These are phyloP conservation scores for Apantesis nais DNA, from an alignment of 2,888 invertebrate species.

Conservation along the genomic window DNA sequence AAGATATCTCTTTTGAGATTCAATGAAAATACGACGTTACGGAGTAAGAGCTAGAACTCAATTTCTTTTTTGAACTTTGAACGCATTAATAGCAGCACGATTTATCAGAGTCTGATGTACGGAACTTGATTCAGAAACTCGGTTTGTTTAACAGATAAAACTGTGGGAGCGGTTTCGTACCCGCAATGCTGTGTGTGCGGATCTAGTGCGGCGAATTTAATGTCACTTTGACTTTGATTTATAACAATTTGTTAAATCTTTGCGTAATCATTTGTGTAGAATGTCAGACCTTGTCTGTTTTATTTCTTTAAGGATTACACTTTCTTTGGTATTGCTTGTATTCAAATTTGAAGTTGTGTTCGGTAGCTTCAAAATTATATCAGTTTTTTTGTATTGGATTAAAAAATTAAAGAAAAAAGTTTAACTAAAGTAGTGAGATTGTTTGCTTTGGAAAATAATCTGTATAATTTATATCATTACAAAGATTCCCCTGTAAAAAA, in stretches of 20 bases:
- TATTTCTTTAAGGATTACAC: not conserved
- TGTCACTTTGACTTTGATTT: conserved; percentile 21
- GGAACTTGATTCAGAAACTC: conserved; percentile 50
- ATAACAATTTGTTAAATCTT: conserved; percentile 10
- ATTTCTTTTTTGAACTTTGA: conserved; percentile 33
- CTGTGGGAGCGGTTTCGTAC: conserved; percentile 46
- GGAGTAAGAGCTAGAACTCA: conserved; percentile 26
- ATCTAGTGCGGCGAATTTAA: conserved; percentile 44
- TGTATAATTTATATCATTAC: too few relatives aligned
- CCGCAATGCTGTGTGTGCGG: conserved; percentile 49
- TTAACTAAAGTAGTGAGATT: too few relatives aligned
- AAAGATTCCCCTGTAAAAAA: too few relatives aligned
- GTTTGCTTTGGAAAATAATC: too few relatives aligned
- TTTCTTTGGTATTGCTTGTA: too few relatives aligned
- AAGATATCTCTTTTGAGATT: not conserved
- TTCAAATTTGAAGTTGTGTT: too few relatives aligned
- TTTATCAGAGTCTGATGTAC: conserved; percentile 49
- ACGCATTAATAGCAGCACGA: conserved; percentile 39
- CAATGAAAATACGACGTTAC: conserved; percentile 31
- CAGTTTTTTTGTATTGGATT: not conserved
- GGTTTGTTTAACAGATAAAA: conserved; percentile 65
- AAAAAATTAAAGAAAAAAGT: not conserved
- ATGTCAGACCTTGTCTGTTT: not conserved
- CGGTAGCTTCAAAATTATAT: not conserved
- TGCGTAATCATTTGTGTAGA: not conserved